phyloP scores from a whole-genome alignment of 2,888 invertebrate species.

The Tetramorium bicarinatum region DNA sequence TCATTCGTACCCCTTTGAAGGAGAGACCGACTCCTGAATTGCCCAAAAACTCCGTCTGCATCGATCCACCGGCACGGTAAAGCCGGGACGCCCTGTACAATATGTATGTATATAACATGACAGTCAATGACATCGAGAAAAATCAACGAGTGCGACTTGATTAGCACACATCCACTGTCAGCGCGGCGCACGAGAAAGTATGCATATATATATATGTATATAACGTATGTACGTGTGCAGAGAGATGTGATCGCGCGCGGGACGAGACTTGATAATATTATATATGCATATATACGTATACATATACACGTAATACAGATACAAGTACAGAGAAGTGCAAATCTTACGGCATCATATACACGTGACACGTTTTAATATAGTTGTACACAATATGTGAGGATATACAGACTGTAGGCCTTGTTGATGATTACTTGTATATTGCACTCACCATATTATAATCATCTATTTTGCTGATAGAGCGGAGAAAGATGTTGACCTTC shows the following conservation, averaged over 20 bases:
- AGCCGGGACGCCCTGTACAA: slow-evolving; percentile 19
- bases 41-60: slow-evolving; percentile 8
- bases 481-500: slow-evolving; percentile 97
- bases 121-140: slow-evolving; percentile 83
- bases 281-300: slow-evolving; percentile 62
- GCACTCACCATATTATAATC: slow-evolving; percentile 99
- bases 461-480: slow-evolving; percentile 99
- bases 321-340: slow-evolving; percentile 83
- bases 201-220: slow-evolving; percentile 59
- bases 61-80: slow-evolving; percentile 18
- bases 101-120: slow-evolving; percentile 74
- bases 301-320: slow-evolving; percentile 70
- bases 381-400: slow-evolving; percentile 74
- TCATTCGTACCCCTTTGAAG: neutral
- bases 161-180: slow-evolving; percentile 82
- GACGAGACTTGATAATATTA: slow-evolving; percentile 32
- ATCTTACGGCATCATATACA: slow-evolving; percentile 80
- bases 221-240: slow-evolving; percentile 34
- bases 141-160: slow-evolving; percentile 81
- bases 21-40: slow-evolving; percentile 40
- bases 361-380: slow-evolving; percentile 78
- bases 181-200: slow-evolving; percentile 66
- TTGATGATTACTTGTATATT: slow-evolving; percentile 79
- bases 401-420: slow-evolving; percentile 79
- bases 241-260: slow-evolving; percentile 26